Conservation (phyloP, 1,140 invertebrate genomes). For the Papilio polytes region DNA sequence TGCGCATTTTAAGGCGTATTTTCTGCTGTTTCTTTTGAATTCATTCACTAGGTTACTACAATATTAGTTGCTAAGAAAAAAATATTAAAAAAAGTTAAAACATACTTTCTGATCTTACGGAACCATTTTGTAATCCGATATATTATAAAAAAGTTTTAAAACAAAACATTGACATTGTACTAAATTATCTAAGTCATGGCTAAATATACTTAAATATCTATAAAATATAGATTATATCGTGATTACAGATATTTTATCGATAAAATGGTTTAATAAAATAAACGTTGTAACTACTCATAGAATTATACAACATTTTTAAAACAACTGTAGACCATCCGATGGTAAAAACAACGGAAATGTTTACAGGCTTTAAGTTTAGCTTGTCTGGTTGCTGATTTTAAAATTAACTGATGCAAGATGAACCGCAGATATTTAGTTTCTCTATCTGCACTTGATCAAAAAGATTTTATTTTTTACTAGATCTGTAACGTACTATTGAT, state of each 20-base stretch:
- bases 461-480: too few species aligned
- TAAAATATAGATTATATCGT: background rate
- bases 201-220: constrained; percentile 9
- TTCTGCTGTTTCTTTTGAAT: too few species aligned
- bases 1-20: too few species aligned
- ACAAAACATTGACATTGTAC: constrained; percentile 28
- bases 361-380: too few species aligned
- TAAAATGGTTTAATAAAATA: background rate
- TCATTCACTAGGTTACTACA: too few species aligned
- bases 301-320: background rate
- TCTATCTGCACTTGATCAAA: too few species aligned
- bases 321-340: background rate
- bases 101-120: background rate
- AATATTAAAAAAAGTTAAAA: background rate
- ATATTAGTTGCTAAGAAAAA: too few species aligned
- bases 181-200: constrained; percentile 21
- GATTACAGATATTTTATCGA: background rate
- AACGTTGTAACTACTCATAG: background rate
- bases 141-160: background rate
- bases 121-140: background rate
- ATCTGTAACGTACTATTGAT: background rate
- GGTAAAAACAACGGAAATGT: too few species aligned
- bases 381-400: too few species aligned
- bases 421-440: too few species aligned
- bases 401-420: too few species aligned